Conservation (phyloP, 1,140 invertebrate genomes). For the Heliconius hewitsoni region DNA sequence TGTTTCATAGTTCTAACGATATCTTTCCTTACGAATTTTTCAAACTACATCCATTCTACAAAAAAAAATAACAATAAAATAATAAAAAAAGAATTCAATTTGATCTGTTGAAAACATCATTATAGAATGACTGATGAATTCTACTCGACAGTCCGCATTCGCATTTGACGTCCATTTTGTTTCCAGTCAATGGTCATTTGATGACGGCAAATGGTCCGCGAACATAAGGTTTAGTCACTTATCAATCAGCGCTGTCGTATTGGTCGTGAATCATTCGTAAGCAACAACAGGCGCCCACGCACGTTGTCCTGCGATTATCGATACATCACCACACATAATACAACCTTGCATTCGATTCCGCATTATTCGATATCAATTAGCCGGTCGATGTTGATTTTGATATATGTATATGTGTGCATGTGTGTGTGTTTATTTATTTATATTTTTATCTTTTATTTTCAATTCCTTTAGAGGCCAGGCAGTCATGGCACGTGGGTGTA, state of each 20-base stretch:
- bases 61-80: not conserved
- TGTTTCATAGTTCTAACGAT: not conserved
- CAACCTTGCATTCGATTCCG: slow-evolving; percentile 39
- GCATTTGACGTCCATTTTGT: slow-evolving; percentile 67
- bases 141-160: slow-evolving; percentile 39
- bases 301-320: slow-evolving; percentile 50
- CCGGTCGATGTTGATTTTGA: not conserved
- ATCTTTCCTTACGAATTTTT: not conserved
- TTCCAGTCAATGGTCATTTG: slow-evolving; percentile 81
- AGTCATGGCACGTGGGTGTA: too few species aligned
- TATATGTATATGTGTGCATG: not conserved
- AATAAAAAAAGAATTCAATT: slow-evolving; percentile 10
- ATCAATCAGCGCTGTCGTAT: slow-evolving; percentile 61
- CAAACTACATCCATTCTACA: not conserved
- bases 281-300: slow-evolving; percentile 57
- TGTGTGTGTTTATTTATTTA: not conserved
- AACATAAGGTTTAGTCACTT: slow-evolving; percentile 55
- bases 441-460: too few species aligned
- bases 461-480: too few species aligned
- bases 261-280: slow-evolving; percentile 61
- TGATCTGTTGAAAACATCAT: slow-evolving; percentile 35
- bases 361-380: slow-evolving; percentile 39
- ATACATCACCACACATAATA: slow-evolving; percentile 25
- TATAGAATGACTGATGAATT: slow-evolving; percentile 37
- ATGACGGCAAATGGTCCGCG: slow-evolving; percentile 66